Conservation (phyloP, 2,888 invertebrate genomes). For the Cephus runcator region DNA sequence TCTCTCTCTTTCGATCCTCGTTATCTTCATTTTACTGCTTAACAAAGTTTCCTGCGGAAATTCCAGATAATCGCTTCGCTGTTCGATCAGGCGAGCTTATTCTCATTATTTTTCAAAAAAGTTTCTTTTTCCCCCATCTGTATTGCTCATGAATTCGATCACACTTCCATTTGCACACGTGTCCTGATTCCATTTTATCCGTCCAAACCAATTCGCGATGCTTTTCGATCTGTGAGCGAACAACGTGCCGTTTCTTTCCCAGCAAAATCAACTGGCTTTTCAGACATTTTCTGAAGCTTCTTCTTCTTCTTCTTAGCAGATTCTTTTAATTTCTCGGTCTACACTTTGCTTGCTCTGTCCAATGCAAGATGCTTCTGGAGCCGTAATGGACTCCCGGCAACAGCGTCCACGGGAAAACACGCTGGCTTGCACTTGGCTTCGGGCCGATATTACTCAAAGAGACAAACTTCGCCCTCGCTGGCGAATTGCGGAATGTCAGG, state of each 20-base stretch:
- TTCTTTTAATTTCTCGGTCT: conserved; percentile 17
- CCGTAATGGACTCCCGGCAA: no score
- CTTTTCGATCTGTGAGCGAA: conserved; percentile 20
- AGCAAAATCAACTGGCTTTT: no score
- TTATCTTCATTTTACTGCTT: conserved; percentile 1
- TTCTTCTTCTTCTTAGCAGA: conserved; percentile 9
- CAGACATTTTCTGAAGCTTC: conserved; percentile 15
- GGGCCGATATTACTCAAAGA: conserved; percentile 5
- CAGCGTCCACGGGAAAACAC: neutral
- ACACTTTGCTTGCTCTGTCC: neutral
- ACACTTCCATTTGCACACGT: no score
- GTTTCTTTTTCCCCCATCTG: no score
- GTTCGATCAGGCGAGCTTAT: no score
- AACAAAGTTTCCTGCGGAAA: neutral
- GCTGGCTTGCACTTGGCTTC: conserved; percentile 19
- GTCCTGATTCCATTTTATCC: no score
- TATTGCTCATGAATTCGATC: no score
- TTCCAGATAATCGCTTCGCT: no score
- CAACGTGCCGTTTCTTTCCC: conserved; percentile 29
- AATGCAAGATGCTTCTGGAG: no score
- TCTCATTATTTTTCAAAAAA: no score
- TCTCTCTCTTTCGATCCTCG: conserved; percentile 6
- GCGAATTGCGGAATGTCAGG: neutral
- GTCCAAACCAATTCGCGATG: no score
- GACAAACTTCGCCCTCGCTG: conserved; percentile 12